Percentiles rank a stretch among this genome's conserved stretches.
These are phyloP conservation scores for Drosophila longiperda DNA, from an alignment of 2,888 invertebrate genomes.

Conservation along the genomic window DNA sequence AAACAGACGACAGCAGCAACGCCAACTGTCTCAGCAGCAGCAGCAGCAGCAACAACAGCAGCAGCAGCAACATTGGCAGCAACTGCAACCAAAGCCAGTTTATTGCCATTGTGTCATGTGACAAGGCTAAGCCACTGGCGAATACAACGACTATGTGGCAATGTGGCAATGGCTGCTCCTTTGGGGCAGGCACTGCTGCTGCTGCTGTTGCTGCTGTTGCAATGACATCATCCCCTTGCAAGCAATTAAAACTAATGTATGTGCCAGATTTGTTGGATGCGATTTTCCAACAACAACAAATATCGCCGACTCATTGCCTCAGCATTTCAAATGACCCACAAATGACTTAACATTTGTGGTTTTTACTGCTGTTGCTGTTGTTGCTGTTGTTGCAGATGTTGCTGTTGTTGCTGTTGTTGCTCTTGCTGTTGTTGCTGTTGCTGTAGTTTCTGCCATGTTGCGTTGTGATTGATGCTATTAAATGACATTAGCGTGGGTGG, in stretches of 20 bases:
- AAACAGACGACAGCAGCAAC: slow-evolving; percentile 54
- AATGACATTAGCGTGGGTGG: slow-evolving; percentile 63
- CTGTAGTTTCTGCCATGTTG: slow-evolving; percentile 15
- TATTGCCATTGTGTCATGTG: slow-evolving; percentile 60
- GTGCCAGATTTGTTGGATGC: slow-evolving; percentile 69
- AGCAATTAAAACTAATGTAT: slow-evolving; percentile 73
- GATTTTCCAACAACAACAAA: slow-evolving; percentile 53
- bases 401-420: not conserved
- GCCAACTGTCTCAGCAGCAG: slow-evolving; percentile 48
- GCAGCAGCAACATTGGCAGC: slow-evolving; percentile 36
- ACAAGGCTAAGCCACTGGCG: slow-evolving; percentile 63
- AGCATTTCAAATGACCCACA: slow-evolving; percentile 59
- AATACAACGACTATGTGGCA: not conserved
- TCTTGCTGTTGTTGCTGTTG: not conserved
- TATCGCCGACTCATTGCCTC: slow-evolving; percentile 60
- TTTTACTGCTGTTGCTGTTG: slow-evolving; percentile 14
- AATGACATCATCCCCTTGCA: slow-evolving; percentile 67
- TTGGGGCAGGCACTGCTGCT: slow-evolving; percentile 8
- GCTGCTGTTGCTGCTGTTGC: slow-evolving; percentile 17
- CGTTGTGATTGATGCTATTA: slow-evolving; percentile 68
- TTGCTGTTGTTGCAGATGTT: slow-evolving; percentile 1
- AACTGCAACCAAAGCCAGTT: slow-evolving; percentile 62
- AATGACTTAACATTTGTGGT: slow-evolving; percentile 63
- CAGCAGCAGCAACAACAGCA: slow-evolving; percentile 18
- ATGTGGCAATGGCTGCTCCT: slow-evolving; percentile 30